Evolutionary conservation across 2,888 invertebrate genomes (phyloP).

Genomic region (Willowsia nigromaculata): DNA sequence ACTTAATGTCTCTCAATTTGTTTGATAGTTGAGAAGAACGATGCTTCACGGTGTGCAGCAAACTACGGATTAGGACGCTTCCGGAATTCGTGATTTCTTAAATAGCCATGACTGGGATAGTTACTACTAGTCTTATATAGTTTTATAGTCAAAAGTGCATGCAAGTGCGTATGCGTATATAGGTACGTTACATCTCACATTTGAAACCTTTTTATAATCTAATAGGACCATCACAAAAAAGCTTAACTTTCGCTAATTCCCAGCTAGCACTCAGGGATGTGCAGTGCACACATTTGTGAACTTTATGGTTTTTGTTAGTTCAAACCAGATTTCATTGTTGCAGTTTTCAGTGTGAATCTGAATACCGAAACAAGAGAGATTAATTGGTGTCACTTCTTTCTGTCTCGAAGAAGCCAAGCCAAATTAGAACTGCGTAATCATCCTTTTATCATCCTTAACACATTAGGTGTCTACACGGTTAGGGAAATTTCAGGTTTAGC

Average conservation of each 20-base stretch:
- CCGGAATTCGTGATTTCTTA: slow-evolving; percentile 63
- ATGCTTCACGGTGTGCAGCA: not conserved
- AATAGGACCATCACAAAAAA: slow-evolving; percentile 60
- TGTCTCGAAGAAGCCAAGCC: not conserved
- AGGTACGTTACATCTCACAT: not conserved
- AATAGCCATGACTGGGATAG: slow-evolving; percentile 46
- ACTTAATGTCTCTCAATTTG: not conserved
- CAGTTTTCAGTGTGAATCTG: not conserved
- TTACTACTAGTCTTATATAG: no score
- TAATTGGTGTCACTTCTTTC: slow-evolving; percentile 8
- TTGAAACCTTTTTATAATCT: slow-evolving; percentile 38
- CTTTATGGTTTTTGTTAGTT: not conserved
- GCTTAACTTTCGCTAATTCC: slow-evolving; percentile 65
- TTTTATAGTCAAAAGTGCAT: no score
- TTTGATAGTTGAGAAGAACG: not conserved
- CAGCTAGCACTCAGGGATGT: slow-evolving; percentile 8
- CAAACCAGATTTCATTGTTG: not conserved
- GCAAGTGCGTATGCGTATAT: slow-evolving; percentile 1
- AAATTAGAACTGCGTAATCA: slow-evolving; percentile 19
- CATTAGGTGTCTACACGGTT: no score
- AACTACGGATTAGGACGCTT: slow-evolving; percentile 33
- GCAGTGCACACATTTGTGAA: not conserved
- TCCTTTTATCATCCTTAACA: no score
- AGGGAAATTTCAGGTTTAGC: no score
- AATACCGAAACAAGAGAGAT: not conserved